Percentiles rank a stretch among this genome's conserved stretches.
phyloP scores from a whole-genome alignment of 2,888 invertebrate species.

The Sericinus montela region DNA sequence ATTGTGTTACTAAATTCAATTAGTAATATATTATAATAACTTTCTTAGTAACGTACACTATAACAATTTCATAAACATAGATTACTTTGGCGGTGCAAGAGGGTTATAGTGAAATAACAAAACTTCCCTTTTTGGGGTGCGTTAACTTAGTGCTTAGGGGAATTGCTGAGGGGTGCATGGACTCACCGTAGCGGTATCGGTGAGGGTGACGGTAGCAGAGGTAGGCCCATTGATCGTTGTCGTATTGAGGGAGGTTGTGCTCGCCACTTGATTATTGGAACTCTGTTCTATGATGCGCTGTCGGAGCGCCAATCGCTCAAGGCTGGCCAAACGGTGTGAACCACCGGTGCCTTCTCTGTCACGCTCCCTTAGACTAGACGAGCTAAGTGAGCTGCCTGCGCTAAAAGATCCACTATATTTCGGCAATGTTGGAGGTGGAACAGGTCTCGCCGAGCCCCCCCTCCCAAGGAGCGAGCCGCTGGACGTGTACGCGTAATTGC shows the following conservation, averaged over 20 bases:
- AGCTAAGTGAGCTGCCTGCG: slow-evolving; percentile 78
- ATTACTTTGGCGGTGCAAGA: slow-evolving; percentile 11
- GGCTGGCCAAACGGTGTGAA: slow-evolving; percentile 88
- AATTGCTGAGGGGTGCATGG: slow-evolving; percentile 60
- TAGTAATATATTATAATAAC: no score
- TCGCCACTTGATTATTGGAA: slow-evolving; percentile 72
- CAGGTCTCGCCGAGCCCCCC: slow-evolving; percentile 82
- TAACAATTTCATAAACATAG: slow-evolving; percentile 14
- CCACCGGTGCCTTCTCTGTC: slow-evolving; percentile 84
- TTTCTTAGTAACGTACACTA: no score
- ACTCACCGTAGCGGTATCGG: slow-evolving; percentile 79
- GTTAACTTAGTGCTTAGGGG: slow-evolving; percentile 62
- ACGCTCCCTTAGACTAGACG: slow-evolving; percentile 80
- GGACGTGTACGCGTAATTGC: slow-evolving; percentile 82
- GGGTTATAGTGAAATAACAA: slow-evolving; percentile 53
- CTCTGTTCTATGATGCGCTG: slow-evolving; percentile 88
- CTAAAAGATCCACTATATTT: slow-evolving; percentile 89
- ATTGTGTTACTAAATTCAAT: no score
- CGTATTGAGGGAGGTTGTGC: slow-evolving; percentile 38
- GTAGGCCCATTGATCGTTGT: slow-evolving; percentile 60
- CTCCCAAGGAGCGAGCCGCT: slow-evolving; percentile 81
- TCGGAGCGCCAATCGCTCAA: slow-evolving; percentile 89
- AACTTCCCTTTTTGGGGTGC: slow-evolving; percentile 62
- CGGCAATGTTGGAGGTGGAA: slow-evolving; percentile 88
- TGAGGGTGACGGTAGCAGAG: slow-evolving; percentile 73